phyloP scores from a whole-genome alignment of 2,888 invertebrate genomes.

The Eristalis intricaria region DNA sequence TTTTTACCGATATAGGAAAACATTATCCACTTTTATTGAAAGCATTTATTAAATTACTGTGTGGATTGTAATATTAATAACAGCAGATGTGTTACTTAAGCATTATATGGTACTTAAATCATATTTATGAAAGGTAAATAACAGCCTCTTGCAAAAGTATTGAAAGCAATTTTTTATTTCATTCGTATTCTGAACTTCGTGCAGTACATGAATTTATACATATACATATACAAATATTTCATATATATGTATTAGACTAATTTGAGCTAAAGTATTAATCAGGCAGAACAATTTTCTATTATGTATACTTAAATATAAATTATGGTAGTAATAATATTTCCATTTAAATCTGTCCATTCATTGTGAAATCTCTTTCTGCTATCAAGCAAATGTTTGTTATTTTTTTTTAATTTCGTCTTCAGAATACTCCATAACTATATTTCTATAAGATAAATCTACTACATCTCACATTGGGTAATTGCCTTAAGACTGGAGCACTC shows the following conservation, averaged over 20 bases:
- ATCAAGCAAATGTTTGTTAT: no score
- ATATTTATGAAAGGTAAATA: conserved; percentile 53
- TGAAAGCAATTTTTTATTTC: conserved; percentile 1
- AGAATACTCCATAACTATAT: no score
- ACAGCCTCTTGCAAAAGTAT: conserved; percentile 34
- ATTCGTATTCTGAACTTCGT: background rate
- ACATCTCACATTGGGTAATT: no score
- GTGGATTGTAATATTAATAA: conserved; percentile 78
- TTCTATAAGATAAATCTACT: no score
- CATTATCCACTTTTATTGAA: background rate
- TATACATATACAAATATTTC: background rate
- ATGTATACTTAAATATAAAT: background rate
- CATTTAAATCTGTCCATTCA: background rate
- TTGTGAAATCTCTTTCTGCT: background rate
- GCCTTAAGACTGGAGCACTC: no score
- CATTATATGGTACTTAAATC: conserved; percentile 73
- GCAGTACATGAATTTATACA: background rate
- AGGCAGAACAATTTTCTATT: conserved; percentile 40
- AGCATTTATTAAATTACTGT: conserved; percentile 72
- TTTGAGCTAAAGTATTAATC: conserved; percentile 57
- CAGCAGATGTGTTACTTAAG: conserved; percentile 48
- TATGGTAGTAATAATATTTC: background rate
- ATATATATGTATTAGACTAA: conserved; percentile 35
- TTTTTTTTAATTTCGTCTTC: no score
- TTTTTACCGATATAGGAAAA: no score